These are phyloP conservation scores for Ploceus nigricollis DNA, from an alignment of 2,113 vertebrate genomes.

Conservation along the genomic window DNA sequence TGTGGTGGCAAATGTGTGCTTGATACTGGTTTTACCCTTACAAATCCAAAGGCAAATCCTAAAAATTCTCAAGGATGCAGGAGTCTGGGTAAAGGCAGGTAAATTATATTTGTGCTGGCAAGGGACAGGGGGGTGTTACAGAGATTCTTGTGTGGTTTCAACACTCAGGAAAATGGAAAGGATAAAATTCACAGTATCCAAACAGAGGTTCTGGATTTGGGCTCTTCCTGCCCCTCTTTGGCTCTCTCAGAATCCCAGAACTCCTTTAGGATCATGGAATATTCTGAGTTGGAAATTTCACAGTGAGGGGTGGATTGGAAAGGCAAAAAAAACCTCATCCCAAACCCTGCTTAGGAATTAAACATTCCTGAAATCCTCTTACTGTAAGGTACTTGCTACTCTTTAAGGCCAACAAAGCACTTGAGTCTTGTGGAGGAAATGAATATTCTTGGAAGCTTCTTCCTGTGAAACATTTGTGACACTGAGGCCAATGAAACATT, in stretches of 20 bases:
- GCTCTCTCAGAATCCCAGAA: not conserved
- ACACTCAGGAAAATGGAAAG: not conserved
- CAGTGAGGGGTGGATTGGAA: not conserved
- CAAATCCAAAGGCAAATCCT: not conserved
- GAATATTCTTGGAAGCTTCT: not conserved
- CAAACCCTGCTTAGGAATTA: slow-evolving; percentile 26
- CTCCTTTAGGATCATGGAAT: not conserved
- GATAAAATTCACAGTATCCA: not conserved
- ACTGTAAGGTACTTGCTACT: slow-evolving; percentile 34
- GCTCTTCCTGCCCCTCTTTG: not conserved
- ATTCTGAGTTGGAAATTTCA: not conserved
- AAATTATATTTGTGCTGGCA: not conserved
- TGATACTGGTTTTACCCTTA: not conserved
- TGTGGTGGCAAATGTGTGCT: not conserved
- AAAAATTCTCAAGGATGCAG: not conserved
- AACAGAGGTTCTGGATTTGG: not conserved
- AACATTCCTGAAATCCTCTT: slow-evolving; percentile 46
- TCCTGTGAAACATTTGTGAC: not conserved
- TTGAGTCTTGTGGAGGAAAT: not conserved
- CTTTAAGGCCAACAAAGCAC: slow-evolving; percentile 11
- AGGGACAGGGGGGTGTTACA: too few species aligned
- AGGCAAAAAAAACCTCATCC: not conserved
- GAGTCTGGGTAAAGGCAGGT: not conserved
- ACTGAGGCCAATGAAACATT: slow-evolving; percentile 5
- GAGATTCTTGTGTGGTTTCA: not conserved